Percentiles rank a stretch among this genome's conserved stretches.
These are phyloP conservation scores for Cygnus atratus DNA, from an alignment of 2,113 vertebrate genomes.

Conservation along the genomic window DNA sequence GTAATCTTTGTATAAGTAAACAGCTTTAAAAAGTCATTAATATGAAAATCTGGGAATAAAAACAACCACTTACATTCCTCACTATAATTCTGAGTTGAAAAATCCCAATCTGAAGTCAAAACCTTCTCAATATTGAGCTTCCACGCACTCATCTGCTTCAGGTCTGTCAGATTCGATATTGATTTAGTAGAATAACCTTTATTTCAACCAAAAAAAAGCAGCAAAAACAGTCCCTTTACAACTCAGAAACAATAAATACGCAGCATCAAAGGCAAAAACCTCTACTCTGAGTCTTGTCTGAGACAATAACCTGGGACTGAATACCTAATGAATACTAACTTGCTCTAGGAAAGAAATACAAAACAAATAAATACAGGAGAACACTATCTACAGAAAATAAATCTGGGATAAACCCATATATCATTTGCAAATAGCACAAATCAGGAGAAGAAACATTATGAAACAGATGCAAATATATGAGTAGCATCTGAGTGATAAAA, in stretches of 20 bases:
- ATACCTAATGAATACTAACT: neutral
- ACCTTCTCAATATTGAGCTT: neutral
- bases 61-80: neutral
- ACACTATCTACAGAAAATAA: neutral
- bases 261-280: neutral
- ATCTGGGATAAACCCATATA: neutral
- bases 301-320: neutral
- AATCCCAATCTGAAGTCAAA: neutral
- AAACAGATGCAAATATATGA: neutral
- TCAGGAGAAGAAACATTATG: neutral
- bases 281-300: neutral
- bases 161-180: neutral
- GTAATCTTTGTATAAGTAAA: neutral
- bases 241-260: neutral
- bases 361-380: neutral
- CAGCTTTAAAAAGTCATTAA: neutral
- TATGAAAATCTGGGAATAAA: neutral
- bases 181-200: neutral
- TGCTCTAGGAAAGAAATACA: neutral
- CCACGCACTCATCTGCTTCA: neutral
- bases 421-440: neutral
- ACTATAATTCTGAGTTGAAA: neutral
- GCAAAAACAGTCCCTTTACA: neutral
- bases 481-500: neutral
- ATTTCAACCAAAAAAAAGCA: neutral